These are phyloP conservation scores for Monopis laevigella DNA, from an alignment of 2,888 invertebrate genomes.

Conservation along the genomic window DNA sequence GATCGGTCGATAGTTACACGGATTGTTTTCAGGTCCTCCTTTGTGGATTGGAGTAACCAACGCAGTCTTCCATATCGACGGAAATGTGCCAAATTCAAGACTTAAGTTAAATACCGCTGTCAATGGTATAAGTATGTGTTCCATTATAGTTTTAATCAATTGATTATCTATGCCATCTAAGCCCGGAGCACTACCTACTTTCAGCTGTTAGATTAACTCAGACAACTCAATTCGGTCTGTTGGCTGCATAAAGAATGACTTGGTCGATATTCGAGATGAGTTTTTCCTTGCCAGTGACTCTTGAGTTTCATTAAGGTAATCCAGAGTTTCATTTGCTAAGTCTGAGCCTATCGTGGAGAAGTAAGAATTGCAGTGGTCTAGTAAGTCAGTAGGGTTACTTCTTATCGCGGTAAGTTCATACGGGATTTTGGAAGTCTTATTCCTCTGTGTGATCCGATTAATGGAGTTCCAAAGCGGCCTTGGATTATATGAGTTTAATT, in stretches of 20 bases:
- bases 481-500: background rate
- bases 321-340: constrained; percentile 14
- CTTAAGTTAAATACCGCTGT: too few relatives aligned
- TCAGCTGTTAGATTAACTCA: background rate
- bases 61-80: too few relatives aligned
- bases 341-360: constrained; percentile 15
- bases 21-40: background rate
- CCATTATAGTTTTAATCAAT: background rate
- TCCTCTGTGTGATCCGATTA: background rate
- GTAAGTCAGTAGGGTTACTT: background rate
- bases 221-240: background rate
- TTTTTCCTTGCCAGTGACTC: constrained; percentile 7
- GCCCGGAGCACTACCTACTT: background rate
- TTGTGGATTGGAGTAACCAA: constrained; percentile 12
- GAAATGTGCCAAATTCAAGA: too few relatives aligned
- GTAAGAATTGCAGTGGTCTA: constrained; percentile 15
- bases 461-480: constrained; percentile 3
- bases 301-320: constrained; percentile 1
- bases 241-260: constrained; percentile 2
- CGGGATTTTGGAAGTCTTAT: background rate
- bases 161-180: background rate
- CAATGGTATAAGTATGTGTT: too few relatives aligned
- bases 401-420: background rate
- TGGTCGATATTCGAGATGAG: background rate
- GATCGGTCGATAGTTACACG: constrained; percentile 12